phyloP scores from a whole-genome alignment of 2,113 vertebrate species.

The Leptodactylus fuscus region DNA sequence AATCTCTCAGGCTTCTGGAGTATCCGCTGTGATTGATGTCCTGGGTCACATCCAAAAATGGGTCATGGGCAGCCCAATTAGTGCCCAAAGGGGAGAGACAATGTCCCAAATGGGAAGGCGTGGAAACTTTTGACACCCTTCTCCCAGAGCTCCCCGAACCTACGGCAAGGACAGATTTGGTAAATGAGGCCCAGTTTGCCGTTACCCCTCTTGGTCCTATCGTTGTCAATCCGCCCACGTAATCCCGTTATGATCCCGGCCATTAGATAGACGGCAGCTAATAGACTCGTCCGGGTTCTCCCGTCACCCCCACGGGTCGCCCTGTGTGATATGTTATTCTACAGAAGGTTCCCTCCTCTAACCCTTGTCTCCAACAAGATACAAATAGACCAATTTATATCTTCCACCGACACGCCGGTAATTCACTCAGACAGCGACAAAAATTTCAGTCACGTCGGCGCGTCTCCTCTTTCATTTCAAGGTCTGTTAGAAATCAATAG shows the following conservation, averaged over 20 bases:
- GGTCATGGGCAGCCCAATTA: no score
- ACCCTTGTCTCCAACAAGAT: background rate
- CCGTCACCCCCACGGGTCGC: background rate
- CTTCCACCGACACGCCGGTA: constrained; percentile 27
- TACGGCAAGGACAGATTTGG: background rate
- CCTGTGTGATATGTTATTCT: constrained; percentile 28
- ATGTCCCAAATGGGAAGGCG: no score
- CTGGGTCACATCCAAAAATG: no score
- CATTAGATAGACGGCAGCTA: background rate
- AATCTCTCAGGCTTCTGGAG: no score
- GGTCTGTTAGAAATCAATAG: constrained; percentile 59
- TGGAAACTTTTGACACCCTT: no score
- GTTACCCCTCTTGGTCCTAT: background rate
- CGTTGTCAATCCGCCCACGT: background rate
- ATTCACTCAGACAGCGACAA: constrained; percentile 40
- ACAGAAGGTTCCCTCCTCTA: background rate
- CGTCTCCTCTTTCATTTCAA: constrained; percentile 50
- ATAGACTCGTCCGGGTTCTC: background rate
- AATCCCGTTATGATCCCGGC: background rate
- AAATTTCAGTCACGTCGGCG: constrained; percentile 45
- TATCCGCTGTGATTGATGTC: no score
- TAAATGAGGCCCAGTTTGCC: background rate
- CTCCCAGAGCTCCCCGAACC: no score
- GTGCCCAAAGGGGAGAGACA: no score
- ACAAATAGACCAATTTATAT: constrained; percentile 38